phyloP scores from a whole-genome alignment of 2,797 vertebrate species.

The Vipera latastei region DNA sequence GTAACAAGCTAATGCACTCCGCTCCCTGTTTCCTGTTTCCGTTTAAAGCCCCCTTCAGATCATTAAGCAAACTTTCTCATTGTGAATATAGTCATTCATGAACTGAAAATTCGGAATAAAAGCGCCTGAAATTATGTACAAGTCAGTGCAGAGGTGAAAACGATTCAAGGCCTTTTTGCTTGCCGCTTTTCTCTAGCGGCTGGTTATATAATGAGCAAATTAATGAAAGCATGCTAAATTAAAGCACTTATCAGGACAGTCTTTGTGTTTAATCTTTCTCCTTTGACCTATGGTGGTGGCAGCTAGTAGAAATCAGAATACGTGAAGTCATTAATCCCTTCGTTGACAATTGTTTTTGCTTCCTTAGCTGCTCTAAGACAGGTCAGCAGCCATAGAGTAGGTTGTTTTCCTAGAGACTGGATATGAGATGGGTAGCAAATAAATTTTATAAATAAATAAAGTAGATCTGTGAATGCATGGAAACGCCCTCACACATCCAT shows the following conservation, averaged over 20 bases:
- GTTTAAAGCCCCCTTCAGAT: background rate
- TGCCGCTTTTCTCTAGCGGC: background rate
- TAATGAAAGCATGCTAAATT: background rate
- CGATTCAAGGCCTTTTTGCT: background rate
- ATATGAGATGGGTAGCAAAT: background rate
- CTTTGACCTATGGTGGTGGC: background rate
- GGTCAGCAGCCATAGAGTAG: background rate
- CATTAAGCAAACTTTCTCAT: background rate
- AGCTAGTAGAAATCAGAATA: background rate
- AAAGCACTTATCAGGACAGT: background rate
- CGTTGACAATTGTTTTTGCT: background rate
- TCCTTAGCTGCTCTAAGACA: background rate
- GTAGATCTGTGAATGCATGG: background rate
- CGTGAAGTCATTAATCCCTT: background rate
- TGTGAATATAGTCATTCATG: background rate
- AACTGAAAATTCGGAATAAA: background rate
- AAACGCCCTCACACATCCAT: background rate
- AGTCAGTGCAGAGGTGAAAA: background rate
- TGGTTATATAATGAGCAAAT: no score
- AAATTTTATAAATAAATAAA: background rate
- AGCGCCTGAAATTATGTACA: background rate
- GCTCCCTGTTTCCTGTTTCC: background rate
- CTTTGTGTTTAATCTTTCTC: background rate
- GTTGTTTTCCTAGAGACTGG: background rate
- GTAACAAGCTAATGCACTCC: fast-evolving